Conservation (phyloP, 2,888 invertebrate genomes). For the Hetaerina titia region DNA sequence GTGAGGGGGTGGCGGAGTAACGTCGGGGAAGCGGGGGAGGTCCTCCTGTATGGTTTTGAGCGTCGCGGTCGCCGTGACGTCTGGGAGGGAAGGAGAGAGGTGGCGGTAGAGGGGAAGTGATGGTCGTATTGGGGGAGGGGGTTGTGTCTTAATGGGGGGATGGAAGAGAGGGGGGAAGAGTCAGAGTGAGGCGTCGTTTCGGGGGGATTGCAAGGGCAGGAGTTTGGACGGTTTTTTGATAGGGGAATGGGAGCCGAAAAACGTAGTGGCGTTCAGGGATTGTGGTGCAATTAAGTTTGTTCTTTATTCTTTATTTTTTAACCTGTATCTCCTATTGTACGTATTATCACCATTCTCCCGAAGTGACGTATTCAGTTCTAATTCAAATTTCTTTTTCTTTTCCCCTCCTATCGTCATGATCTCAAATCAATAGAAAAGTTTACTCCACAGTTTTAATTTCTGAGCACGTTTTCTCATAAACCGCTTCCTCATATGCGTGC, state of each 20-base stretch:
- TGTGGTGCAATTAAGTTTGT: background rate
- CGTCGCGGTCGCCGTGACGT: conserved; percentile 49
- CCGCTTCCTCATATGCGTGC: too few species aligned
- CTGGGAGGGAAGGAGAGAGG: background rate
- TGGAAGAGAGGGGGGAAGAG: background rate
- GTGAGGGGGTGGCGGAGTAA: background rate
- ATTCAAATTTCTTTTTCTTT: too few species aligned
- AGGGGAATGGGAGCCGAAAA: background rate
- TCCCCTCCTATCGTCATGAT: too few species aligned
- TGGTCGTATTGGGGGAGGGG: background rate
- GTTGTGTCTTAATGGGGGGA: background rate
- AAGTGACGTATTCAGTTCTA: too few species aligned
- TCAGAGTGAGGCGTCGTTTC: background rate
- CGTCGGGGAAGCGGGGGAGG: background rate
- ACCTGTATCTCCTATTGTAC: too few species aligned
- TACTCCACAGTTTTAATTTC: too few species aligned
- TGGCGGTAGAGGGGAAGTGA: background rate
- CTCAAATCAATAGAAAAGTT: too few species aligned
- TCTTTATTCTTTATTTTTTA: background rate
- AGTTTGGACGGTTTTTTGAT: background rate
- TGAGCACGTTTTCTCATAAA: too few species aligned
- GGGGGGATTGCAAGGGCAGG: background rate
- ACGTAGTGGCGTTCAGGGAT: background rate
- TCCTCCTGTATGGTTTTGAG: background rate
- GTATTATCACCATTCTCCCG: too few species aligned